Evolutionary conservation across 2,797 vertebrate species (phyloP), one percentile per base, ranked within the genome.

Genomic region (Myoxocephalus aenaeus): DNA sequence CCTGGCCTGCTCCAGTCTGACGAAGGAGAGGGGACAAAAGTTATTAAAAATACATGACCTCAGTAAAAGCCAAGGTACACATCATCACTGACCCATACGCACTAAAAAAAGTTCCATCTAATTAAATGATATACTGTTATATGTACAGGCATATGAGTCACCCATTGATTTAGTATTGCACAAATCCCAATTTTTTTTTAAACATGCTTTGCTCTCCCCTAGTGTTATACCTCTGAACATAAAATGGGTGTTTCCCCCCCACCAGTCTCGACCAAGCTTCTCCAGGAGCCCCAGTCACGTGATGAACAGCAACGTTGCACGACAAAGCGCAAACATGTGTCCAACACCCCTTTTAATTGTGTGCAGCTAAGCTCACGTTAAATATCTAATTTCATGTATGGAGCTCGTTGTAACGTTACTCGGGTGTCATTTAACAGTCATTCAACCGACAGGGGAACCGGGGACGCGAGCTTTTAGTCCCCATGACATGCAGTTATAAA

Each of bases 1-100:
- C 92, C 80, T 93, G 95, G 94, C 95, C 97, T 97, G 77, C 85
- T 93, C 80, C 83, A 84, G 82, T 81, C 67, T 94, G 89, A 90
- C 85, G 12, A 77, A 93, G 91, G 93, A 86, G 83, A 85, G 80
- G 90, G 92, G 77, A 92, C 38, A 93, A 82, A 77, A 50, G 79
- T 56, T 82, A 94, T 93, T 90, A 89, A 94, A 90, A 87, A 86
- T 87, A 80, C 63, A 92, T 90, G 80, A 86, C 57, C 59, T 82
- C 78, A 82, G 82, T 79, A 65, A 83, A 79, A 80, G 64, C 64
- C 44, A 66, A 68, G 51, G 58, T 68, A 54, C 54, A 61, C 65
- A 80, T 62, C 32, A 79, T 51, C 59, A 44, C 73, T 80, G 65
- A 86, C 50, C 58, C 73, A 64, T 2, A 72, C n/a, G 32, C 20